Conservation (phyloP, 1,140 invertebrate genomes). For the Macrostomum lignano region DNA sequence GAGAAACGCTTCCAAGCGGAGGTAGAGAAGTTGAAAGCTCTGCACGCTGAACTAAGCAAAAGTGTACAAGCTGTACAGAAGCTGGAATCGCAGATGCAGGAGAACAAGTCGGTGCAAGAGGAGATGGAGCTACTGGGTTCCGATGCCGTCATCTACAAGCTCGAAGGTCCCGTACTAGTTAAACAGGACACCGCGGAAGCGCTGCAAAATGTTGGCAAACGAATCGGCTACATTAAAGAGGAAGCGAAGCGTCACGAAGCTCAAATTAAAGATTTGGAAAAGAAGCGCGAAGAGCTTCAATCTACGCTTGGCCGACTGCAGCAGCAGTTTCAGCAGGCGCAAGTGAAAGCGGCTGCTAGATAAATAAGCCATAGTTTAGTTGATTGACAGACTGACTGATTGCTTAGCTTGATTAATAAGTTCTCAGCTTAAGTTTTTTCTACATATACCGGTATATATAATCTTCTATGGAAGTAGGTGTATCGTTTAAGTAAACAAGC, state of each 20-base stretch:
- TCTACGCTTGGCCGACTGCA: conserved; percentile 48
- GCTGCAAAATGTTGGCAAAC: background rate
- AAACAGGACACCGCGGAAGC: background rate
- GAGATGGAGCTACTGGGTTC: background rate
- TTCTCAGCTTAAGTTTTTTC: too few relatives aligned
- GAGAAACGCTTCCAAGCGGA: too few relatives aligned
- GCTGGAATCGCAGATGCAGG: background rate
- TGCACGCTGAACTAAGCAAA: background rate
- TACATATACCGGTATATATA: too few relatives aligned
- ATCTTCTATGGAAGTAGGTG: too few relatives aligned
- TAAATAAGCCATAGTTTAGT: too few relatives aligned
- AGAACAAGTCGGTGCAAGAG: background rate
- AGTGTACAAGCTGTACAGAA: background rate
- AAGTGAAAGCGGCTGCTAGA: conserved; percentile 32
- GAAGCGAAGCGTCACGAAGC: background rate
- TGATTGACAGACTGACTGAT: too few relatives aligned
- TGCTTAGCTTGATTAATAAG: too few relatives aligned
- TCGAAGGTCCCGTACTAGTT: background rate
- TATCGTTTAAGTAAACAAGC: too few relatives aligned
- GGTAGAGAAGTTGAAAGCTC: background rate
- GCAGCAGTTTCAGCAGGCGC: conserved; percentile 42
- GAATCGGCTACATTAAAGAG: background rate
- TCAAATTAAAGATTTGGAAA: conserved; percentile 46
- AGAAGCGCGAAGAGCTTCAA: conserved; percentile 44
- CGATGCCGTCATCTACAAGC: background rate